Conservation (phyloP, 2,113 vertebrate species). For the Elgaria multicarinata region DNA sequence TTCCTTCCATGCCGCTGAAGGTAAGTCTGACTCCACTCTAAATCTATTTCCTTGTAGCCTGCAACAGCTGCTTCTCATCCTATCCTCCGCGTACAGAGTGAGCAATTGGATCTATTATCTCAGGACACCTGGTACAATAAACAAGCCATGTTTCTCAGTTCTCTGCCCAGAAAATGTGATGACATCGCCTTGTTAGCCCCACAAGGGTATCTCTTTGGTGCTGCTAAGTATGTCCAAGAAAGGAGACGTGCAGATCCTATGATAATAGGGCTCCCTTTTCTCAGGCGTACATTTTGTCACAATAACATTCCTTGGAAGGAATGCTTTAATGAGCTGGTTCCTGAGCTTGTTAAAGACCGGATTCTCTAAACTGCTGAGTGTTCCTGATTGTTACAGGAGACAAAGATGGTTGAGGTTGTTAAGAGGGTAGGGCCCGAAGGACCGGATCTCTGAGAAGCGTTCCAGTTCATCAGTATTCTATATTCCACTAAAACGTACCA, state of each 20-base stretch:
- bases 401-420: not conserved
- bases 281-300: not conserved
- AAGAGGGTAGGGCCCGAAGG: not conserved
- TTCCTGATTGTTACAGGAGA: not conserved
- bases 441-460: fast-evolving
- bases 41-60: not conserved
- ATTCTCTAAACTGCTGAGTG: conserved; percentile 3
- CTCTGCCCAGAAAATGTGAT: not conserved
- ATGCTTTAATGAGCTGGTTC: conserved; percentile 1
- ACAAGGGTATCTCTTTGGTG: not conserved
- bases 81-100: too few relatives aligned
- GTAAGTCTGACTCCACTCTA: not conserved
- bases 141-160: not conserved
- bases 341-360: not conserved
- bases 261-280: not conserved
- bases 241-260: not conserved
- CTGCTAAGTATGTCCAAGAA: not conserved
- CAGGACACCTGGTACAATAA: not conserved
- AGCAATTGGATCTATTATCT: not conserved
- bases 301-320: not conserved
- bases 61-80: not conserved
- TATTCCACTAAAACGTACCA: not conserved
- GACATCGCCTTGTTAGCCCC: not conserved
- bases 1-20: not conserved
- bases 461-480: not conserved